Percentiles rank a stretch among this genome's conserved stretches.
phyloP scores from a whole-genome alignment of 2,113 vertebrate genomes.

The Corydoras sp. region DNA sequence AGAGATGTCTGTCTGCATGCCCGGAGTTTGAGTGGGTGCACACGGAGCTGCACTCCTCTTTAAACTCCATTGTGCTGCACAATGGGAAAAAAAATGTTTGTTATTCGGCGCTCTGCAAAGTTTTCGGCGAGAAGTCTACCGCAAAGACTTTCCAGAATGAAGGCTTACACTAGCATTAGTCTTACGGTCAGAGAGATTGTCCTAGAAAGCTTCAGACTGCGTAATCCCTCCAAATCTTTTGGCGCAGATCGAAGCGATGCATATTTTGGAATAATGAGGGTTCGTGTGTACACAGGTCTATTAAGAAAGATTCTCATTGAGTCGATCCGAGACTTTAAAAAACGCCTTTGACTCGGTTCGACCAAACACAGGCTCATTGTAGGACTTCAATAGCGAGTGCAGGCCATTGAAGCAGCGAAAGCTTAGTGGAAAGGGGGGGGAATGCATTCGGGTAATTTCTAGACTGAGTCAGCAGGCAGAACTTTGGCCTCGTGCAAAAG shows the following conservation, averaged over 20 bases:
- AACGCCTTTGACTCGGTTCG: slow-evolving; percentile 14
- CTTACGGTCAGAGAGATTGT: neutral
- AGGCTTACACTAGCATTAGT: neutral
- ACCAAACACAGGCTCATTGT: slow-evolving; percentile 30
- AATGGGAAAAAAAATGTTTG: neutral
- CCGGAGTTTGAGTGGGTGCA: neutral
- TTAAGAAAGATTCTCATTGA: slow-evolving; percentile 17
- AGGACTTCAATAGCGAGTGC: slow-evolving; percentile 30
- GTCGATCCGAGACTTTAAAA: slow-evolving; percentile 7
- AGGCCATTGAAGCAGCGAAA: slow-evolving; percentile 26
- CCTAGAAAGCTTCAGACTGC: neutral
- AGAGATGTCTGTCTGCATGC: slow-evolving; percentile 29
- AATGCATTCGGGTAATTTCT: slow-evolving; percentile 37
- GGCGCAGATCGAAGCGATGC: neutral
- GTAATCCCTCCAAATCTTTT: neutral
- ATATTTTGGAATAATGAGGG: slow-evolving; percentile 6
- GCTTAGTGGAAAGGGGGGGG: slow-evolving; percentile 18
- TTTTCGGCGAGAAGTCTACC: neutral
- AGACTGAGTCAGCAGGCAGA: slow-evolving; percentile 52
- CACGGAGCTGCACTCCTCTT: neutral
- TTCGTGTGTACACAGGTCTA: slow-evolving; percentile 5
- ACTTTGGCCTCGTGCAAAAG: slow-evolving; percentile 36
- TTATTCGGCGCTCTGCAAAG: neutral
- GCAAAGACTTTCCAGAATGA: neutral
- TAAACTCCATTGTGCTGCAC: slow-evolving; percentile 20